Conservation (phyloP, 2,797 vertebrate genomes). For the Sebastolobus altivelis region DNA sequence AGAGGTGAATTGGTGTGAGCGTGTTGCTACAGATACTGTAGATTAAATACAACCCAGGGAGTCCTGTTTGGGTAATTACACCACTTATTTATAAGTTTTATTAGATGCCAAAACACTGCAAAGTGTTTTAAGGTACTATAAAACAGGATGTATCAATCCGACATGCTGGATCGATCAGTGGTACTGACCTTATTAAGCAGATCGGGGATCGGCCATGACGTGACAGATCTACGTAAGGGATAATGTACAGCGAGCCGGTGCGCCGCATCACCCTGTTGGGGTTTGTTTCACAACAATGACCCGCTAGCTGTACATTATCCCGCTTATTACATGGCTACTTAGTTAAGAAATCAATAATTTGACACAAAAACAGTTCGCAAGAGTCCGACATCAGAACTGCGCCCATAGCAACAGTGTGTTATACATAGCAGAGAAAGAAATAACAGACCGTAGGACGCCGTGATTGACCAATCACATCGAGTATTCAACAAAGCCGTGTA, state of each 20-base stretch:
- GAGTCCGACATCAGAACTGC: too few species aligned
- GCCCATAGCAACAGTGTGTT: too few species aligned
- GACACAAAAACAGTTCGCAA: too few species aligned
- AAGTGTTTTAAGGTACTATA: neutral
- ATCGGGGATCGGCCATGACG: constrained; percentile 8
- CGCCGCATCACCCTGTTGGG: too few species aligned
- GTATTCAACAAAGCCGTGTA: too few species aligned
- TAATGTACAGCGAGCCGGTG: neutral
- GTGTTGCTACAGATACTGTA: neutral
- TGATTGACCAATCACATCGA: too few species aligned
- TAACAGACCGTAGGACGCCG: too few species aligned
- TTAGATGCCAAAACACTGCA: neutral
- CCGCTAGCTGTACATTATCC: too few species aligned
- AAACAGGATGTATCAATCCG: neutral
- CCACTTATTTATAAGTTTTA: constrained; percentile 7
- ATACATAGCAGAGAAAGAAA: too few species aligned
- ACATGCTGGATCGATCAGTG: neutral
- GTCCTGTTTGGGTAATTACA: constrained; percentile 3
- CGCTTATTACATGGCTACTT: too few species aligned
- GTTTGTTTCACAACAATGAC: too few species aligned
- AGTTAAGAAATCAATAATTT: too few species aligned
- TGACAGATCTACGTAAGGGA: neutral
- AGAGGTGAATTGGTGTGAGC: neutral
- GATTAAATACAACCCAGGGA: neutral
- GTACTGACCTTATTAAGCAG: constrained; percentile 11